Evolutionary conservation across 2,113 vertebrate genomes (phyloP).

Genomic region (Arizona elegans): DNA sequence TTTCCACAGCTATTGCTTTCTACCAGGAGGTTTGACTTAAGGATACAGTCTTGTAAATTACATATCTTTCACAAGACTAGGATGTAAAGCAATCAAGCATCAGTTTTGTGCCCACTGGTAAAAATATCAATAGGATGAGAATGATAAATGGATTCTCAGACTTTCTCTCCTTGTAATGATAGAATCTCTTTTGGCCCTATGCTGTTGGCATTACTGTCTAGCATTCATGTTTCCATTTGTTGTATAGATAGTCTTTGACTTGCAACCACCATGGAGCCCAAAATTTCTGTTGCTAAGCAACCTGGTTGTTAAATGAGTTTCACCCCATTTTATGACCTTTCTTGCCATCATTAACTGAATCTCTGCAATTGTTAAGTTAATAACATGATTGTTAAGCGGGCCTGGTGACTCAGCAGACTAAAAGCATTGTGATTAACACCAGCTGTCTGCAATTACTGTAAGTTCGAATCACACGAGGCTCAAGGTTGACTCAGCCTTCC

Average conservation of each 20-base stretch:
- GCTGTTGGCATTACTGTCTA: not conserved
- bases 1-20: not conserved
- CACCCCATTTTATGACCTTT: too few species aligned
- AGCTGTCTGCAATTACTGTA: too few species aligned
- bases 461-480: too few species aligned
- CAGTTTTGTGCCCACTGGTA: not conserved
- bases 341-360: too few species aligned
- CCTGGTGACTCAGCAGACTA: too few species aligned
- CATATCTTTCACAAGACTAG: not conserved
- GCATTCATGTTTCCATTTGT: not conserved
- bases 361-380: too few species aligned
- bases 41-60: not conserved
- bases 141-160: not conserved
- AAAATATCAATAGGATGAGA: not conserved
- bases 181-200: not conserved
- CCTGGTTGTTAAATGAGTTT: too few species aligned
- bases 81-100: not conserved
- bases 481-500: too few species aligned
- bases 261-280: too few species aligned
- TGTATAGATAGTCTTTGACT: not conserved
- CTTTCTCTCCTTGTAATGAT: not conserved
- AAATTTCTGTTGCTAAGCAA: too few species aligned
- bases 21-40: not conserved
- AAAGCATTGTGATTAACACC: too few species aligned
- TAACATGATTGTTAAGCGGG: too few species aligned